phyloP scores from a whole-genome alignment of 1,140 invertebrate genomes.

The Atta colombica region DNA sequence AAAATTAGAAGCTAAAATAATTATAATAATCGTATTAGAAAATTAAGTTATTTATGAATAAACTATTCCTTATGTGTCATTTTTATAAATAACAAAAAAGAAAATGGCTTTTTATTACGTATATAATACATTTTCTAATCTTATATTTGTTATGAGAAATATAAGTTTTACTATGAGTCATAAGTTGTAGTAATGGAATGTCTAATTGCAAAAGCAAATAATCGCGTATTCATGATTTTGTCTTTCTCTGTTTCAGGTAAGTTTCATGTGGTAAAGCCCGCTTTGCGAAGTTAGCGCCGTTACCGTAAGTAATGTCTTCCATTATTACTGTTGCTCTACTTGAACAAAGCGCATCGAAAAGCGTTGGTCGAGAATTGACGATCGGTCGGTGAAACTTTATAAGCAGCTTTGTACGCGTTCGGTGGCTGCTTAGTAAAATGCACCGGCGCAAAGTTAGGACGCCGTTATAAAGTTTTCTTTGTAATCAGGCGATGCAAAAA shows the following conservation, averaged over 20 bases:
- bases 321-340: constrained; percentile 63
- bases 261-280: constrained; percentile 38
- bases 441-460: constrained; percentile 16
- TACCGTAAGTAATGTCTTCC: constrained; percentile 70
- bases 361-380: constrained; percentile 51
- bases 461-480: constrained; percentile 5
- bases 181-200: constrained; percentile 16
- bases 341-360: constrained; percentile 62
- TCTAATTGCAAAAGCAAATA: constrained; percentile 43
- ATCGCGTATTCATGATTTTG: constrained; percentile 45
- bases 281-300: constrained; percentile 44
- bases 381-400: constrained; percentile 43
- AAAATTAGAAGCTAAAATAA: not conserved
- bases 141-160: constrained; percentile 4
- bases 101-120: not conserved
- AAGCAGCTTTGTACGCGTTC: constrained; percentile 46
- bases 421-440: constrained; percentile 36
- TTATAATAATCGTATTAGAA: too few species aligned
- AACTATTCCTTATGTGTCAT: not conserved
- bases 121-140: constrained; percentile 15
- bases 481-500: constrained; percentile 19
- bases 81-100: not conserved
- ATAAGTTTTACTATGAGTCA: not conserved
- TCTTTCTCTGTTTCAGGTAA: constrained; percentile 66
- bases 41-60: not conserved